A percentile compares a stretch with the other conserved stretches of the same genome.
Conservation (phyloP, 2,113 vertebrate species). For the Hydrochoerus hydrochaeris region DNA sequence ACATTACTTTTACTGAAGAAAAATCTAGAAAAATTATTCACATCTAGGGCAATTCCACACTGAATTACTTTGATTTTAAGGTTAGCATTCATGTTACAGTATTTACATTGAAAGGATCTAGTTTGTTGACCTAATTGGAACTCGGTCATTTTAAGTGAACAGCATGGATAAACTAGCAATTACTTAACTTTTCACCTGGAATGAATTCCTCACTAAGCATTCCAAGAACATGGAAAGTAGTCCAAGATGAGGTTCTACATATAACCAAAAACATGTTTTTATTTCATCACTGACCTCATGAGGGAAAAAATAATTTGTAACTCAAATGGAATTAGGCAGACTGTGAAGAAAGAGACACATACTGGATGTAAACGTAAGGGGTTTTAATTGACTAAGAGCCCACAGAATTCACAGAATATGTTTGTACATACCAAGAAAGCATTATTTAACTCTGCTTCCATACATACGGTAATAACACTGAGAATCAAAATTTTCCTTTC, state of each 20-base stretch:
- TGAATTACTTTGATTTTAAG: slow-evolving; percentile 27
- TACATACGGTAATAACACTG: neutral
- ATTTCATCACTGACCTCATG: neutral
- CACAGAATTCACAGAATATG: neutral
- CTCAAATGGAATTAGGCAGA: slow-evolving; percentile 11
- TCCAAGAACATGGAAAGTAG: neutral
- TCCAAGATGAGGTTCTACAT: slow-evolving; percentile 1
- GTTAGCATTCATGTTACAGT: neutral
- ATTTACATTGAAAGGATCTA: neutral
- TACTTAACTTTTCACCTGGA: slow-evolving; percentile 28
- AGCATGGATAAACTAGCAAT: neutral
- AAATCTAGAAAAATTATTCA: neutral
- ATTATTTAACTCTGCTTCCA: neutral
- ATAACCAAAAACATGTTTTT: slow-evolving; percentile 19
- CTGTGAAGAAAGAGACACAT: slow-evolving; percentile 15
- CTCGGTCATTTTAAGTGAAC: neutral
- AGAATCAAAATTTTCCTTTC: slow-evolving; percentile 9
- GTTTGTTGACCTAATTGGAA: neutral
- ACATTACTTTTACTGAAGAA: neutral
- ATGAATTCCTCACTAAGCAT: neutral
- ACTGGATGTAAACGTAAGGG: neutral
- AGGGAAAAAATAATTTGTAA: neutral
- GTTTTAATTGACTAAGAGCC: slow-evolving; percentile 24
- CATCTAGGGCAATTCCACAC: neutral
- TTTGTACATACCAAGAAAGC: slow-evolving; percentile 25